A percentile compares a stretch with the other conserved stretches of the same genome.
phyloP scores from a whole-genome alignment of 2,888 invertebrate species.

The Thecophora atra region DNA sequence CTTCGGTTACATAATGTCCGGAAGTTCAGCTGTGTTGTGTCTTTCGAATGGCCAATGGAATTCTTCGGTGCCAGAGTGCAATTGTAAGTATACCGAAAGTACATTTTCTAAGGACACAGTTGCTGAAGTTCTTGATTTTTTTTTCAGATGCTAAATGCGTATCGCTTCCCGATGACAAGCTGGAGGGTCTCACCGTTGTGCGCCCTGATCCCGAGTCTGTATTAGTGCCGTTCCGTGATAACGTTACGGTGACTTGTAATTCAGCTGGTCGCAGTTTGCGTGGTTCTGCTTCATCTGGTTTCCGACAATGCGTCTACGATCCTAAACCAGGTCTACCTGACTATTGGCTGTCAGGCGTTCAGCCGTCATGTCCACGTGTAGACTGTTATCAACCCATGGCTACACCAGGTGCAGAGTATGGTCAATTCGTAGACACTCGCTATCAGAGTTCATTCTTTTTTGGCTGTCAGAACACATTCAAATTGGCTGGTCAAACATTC shows the following conservation, averaged over 20 bases:
- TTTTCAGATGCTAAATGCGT: slow-evolving; percentile 86
- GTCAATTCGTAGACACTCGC: slow-evolving; percentile 85
- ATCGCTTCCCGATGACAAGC: slow-evolving; percentile 87
- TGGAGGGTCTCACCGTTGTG: slow-evolving; percentile 82
- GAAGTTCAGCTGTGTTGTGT: slow-evolving; percentile 85
- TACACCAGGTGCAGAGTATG: slow-evolving; percentile 94
- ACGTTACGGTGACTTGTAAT: slow-evolving; percentile 86
- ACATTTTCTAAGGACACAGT: too few species aligned
- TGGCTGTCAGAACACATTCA: slow-evolving; percentile 95
- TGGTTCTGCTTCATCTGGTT: slow-evolving; percentile 83
- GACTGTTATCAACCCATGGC: slow-evolving; percentile 93
- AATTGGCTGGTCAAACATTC: slow-evolving; percentile 90
- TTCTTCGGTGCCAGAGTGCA: slow-evolving; percentile 90
- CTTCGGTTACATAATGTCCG: slow-evolving; percentile 93
- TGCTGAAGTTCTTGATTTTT: slow-evolving; percentile 19
- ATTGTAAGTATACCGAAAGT: slow-evolving; percentile 75
- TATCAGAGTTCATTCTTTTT: slow-evolving; percentile 95
- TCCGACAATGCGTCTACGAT: slow-evolving; percentile 95
- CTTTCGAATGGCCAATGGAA: slow-evolving; percentile 93
- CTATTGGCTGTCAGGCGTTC: slow-evolving; percentile 88
- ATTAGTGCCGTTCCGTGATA: slow-evolving; percentile 87
- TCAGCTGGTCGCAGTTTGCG: slow-evolving; percentile 80
- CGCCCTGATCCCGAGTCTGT: slow-evolving; percentile 84
- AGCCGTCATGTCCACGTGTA: slow-evolving; percentile 86
- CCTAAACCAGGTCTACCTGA: slow-evolving; percentile 89